Conservation (phyloP, 2,113 vertebrate genomes). For the Ibidorhyncha struthersii region DNA sequence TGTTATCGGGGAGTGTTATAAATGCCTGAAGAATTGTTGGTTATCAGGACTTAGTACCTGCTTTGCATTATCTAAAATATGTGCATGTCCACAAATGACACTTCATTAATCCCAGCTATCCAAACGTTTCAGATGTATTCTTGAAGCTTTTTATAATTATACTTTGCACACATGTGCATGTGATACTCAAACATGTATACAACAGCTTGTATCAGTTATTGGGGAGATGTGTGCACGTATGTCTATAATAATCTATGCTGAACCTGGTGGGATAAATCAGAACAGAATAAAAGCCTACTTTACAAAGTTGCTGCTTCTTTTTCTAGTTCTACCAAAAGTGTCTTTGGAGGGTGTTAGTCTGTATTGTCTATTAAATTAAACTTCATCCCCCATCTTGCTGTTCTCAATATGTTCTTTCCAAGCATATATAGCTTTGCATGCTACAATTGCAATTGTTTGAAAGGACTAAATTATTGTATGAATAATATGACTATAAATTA, state of each 20-base stretch:
- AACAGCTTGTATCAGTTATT: background rate
- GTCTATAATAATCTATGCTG: background rate
- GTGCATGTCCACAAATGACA: background rate
- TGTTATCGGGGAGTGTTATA: background rate
- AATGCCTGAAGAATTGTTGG: background rate
- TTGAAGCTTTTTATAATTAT: background rate
- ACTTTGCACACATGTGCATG: background rate
- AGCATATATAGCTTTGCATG: background rate
- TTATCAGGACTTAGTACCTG: background rate
- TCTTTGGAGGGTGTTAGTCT: background rate
- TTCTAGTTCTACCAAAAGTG: background rate
- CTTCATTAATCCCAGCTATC: background rate
- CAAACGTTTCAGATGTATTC: background rate
- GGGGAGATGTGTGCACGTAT: background rate
- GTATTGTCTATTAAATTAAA: background rate
- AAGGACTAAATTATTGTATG: background rate
- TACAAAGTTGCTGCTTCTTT: background rate
- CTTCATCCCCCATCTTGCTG: background rate
- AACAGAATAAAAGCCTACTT: background rate
- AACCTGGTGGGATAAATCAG: background rate
- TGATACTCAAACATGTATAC: background rate
- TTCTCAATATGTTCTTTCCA: background rate
- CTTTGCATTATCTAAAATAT: background rate
- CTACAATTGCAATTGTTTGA: background rate
- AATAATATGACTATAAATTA: background rate